phyloP scores from a whole-genome alignment of 2,888 invertebrate genomes.

The Athrips mouffetella region DNA sequence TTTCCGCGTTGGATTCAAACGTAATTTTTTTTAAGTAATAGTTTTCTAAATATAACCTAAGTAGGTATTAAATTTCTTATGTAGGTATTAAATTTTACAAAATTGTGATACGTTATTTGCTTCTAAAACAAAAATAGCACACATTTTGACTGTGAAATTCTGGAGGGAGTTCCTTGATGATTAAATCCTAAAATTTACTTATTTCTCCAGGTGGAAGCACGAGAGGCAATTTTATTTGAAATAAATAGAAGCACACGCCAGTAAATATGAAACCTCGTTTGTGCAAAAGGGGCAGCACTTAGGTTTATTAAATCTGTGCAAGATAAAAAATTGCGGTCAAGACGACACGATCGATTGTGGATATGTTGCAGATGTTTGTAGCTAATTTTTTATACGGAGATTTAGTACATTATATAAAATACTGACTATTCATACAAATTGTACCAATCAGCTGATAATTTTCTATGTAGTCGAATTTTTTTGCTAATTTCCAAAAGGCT shows the following conservation, averaged over 20 bases:
- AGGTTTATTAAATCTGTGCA: constrained; percentile 24
- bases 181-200: neutral
- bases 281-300: constrained; percentile 21
- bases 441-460: too few species aligned
- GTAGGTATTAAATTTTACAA: too few species aligned
- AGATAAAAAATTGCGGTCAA: constrained; percentile 18
- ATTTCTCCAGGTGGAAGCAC: neutral
- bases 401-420: too few species aligned
- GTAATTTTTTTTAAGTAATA: too few species aligned
- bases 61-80: too few species aligned
- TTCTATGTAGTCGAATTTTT: too few species aligned
- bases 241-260: neutral
- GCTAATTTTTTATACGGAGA: too few species aligned
- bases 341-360: too few species aligned
- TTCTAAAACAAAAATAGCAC: neutral
- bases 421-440: too few species aligned
- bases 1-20: too few species aligned
- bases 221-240: neutral
- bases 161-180: neutral
- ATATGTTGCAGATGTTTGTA: neutral
- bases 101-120: neutral
- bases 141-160: neutral
- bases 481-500: too few species aligned
- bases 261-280: constrained; percentile 12
- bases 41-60: too few species aligned